Conservation (phyloP, 2,797 vertebrate species). For the Betta splendens region DNA sequence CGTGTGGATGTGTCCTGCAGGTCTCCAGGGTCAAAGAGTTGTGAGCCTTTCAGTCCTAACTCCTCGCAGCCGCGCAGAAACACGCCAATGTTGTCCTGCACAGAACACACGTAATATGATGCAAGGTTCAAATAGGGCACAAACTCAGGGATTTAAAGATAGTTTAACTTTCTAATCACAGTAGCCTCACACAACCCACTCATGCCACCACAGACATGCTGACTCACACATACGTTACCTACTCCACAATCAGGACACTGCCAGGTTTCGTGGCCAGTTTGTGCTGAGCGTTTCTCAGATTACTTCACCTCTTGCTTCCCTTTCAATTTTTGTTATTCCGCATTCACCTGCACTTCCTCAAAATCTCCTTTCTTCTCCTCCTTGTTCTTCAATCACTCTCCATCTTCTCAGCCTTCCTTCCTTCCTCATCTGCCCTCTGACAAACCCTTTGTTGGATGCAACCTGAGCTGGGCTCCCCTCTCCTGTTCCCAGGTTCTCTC, state of each 20-base stretch:
- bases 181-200: too few relatives aligned
- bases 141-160: too few relatives aligned
- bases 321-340: conserved; percentile 6
- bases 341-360: conserved; percentile 22
- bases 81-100: conserved; percentile 93
- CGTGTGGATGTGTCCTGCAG: conserved; percentile 90
- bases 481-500: conserved; percentile 71
- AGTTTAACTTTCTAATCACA: too few relatives aligned
- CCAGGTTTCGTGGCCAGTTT: conserved; percentile 11
- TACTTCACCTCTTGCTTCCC: conserved; percentile 16
- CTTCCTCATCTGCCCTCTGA: conserved; percentile 42
- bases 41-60: conserved; percentile 94
- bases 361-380: conserved; percentile 3
- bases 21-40: conserved; percentile 97
- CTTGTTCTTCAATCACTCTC: conserved; percentile 20
- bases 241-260: conserved; percentile 45
- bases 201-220: neutral
- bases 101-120: conserved; percentile 36
- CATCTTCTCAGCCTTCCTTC: conserved; percentile 18
- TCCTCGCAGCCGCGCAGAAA: conserved; percentile 97
- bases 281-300: conserved; percentile 20
- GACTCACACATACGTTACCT: conserved; percentile 62
- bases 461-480: conserved; percentile 64
- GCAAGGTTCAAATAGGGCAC: neutral
- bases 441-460: conserved; percentile 68